Evolutionary conservation across 2,888 invertebrate genomes (phyloP).

Genomic region (Epinotia bilunana): DNA sequence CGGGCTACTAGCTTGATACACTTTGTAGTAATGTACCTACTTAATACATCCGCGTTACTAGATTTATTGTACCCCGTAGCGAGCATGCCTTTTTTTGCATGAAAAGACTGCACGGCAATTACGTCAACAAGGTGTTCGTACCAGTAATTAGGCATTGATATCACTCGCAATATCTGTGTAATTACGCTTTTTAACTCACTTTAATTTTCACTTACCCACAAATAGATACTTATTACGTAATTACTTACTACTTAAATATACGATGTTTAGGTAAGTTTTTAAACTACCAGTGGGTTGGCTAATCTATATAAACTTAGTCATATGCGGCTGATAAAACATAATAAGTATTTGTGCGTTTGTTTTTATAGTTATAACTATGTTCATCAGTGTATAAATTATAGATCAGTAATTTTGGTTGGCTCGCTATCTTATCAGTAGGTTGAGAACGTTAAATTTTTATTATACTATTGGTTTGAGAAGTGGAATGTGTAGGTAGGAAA

Average conservation of each 20-base stretch:
- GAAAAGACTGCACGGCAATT: constrained; percentile 35
- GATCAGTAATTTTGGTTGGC: no score
- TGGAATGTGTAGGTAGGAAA: no score
- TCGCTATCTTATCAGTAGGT: no score
- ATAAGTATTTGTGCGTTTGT: not conserved
- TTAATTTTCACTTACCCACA: constrained; percentile 66
- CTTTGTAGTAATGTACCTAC: not conserved
- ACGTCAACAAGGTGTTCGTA: constrained; percentile 58
- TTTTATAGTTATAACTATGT: no score
- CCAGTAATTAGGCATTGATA: constrained; percentile 59
- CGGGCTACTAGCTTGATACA: no score
- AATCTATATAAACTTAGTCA: constrained; percentile 18
- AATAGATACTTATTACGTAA: constrained; percentile 43
- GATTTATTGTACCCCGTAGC: not conserved
- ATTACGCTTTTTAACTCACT: constrained; percentile 59
- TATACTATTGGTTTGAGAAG: no score
- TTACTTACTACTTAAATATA: constrained; percentile 18
- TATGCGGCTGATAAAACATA: constrained; percentile 3
- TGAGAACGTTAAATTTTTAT: no score
- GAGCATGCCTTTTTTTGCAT: not conserved
- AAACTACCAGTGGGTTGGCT: constrained; percentile 23
- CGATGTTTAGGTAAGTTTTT: constrained; percentile 3
- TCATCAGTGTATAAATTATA: no score
- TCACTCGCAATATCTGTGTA: constrained; percentile 60
- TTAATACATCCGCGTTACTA: not conserved